A percentile compares a stretch with the other conserved stretches of the same genome.
Evolutionary conservation across 2,797 vertebrate species (phyloP).

Genomic region (Monodelphis domestica): DNA sequence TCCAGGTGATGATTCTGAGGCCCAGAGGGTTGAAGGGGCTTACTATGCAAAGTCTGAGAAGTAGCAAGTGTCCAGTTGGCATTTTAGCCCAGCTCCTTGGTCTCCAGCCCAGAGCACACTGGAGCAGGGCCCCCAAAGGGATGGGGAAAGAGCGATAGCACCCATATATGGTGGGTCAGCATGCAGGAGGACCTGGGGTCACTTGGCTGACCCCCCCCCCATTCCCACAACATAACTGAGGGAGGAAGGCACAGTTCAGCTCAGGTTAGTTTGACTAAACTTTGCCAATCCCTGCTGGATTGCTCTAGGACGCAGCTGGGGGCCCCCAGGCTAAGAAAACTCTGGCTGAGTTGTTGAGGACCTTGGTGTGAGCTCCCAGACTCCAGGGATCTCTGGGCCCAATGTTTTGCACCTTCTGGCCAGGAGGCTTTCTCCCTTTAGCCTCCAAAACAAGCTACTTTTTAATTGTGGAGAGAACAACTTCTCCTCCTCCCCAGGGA

Average conservation of each 20-base stretch:
- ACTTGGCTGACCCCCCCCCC: too few relatives aligned
- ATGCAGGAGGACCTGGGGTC: too few relatives aligned
- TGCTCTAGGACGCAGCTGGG: background rate
- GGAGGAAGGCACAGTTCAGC: background rate
- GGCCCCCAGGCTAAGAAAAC: background rate
- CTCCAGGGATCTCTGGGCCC: background rate
- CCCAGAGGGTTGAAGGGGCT: too few relatives aligned
- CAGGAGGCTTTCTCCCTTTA: background rate
- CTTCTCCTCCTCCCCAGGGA: background rate
- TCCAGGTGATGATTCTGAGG: background rate
- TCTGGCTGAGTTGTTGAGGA: background rate
- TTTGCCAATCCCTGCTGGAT: background rate
- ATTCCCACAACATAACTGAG: background rate
- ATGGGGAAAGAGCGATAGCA: background rate
- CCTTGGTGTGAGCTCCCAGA: background rate
- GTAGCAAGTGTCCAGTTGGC: fast-evolving
- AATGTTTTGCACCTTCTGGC: background rate
- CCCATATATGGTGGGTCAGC: too few relatives aligned
- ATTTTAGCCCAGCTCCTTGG: background rate
- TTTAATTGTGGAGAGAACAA: background rate
- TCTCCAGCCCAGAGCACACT: too few relatives aligned
- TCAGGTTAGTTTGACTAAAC: background rate
- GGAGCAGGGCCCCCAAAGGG: background rate
- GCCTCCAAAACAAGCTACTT: background rate
- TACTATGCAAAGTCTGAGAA: too few relatives aligned